phyloP scores from a whole-genome alignment of 2,797 vertebrate genomes.

The Iguana delicatissima region DNA sequence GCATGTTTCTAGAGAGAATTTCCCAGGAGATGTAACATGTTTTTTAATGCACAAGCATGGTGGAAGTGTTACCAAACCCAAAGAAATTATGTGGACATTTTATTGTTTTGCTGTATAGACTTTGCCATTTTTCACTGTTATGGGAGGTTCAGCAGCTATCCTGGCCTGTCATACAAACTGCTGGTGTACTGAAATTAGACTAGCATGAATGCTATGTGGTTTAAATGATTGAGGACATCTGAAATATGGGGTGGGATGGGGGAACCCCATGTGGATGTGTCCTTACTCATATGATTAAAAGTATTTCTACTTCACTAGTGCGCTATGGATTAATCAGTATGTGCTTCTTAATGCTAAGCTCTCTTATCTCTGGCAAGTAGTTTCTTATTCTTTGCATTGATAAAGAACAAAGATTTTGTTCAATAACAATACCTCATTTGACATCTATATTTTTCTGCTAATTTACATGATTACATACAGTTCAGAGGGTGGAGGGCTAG shows the following conservation, averaged over 20 bases:
- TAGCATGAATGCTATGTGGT: background rate
- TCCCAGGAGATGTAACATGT: background rate
- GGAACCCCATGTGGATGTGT: background rate
- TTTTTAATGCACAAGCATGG: background rate
- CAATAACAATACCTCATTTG: constrained; percentile 63
- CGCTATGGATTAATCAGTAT: constrained; percentile 56
- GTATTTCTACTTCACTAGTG: constrained; percentile 37
- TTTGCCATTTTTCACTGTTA: background rate
- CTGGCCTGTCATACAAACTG: background rate
- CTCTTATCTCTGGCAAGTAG: constrained; percentile 54
- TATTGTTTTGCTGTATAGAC: background rate
- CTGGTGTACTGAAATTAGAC: background rate
- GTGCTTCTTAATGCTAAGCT: constrained; percentile 29
- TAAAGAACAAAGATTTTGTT: constrained; percentile 57
- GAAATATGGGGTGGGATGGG: background rate
- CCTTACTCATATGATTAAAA: constrained; percentile 29
- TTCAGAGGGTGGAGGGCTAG: constrained; percentile 39
- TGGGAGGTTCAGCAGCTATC: background rate
- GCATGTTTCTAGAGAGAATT: too few species aligned
- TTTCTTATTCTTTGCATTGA: constrained; percentile 66
- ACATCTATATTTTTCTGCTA: constrained; percentile 62
- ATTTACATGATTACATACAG: constrained; percentile 72
- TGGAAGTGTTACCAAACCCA: background rate
- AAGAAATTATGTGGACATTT: too few species aligned
- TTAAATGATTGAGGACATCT: background rate